Conservation (phyloP, 2,888 invertebrate genomes). For the Eristalinus sepulchralis region DNA sequence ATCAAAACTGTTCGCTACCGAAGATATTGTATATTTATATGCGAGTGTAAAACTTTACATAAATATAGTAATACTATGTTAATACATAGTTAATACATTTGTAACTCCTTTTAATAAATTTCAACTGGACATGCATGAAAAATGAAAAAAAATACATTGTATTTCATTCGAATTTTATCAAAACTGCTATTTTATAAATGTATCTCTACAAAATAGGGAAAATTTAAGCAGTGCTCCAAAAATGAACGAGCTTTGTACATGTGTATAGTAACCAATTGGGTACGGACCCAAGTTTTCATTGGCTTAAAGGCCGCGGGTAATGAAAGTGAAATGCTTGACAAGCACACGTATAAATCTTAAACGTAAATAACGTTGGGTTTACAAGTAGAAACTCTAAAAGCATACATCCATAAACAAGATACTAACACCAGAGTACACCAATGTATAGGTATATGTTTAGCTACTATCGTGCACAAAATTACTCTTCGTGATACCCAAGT, state of each 20-base stretch:
- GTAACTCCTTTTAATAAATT: no score
- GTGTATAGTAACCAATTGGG: neutral
- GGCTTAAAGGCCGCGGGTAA: neutral
- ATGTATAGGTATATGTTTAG: neutral
- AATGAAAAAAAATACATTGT: no score
- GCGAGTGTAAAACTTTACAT: no score
- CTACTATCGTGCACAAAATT: neutral
- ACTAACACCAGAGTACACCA: neutral
- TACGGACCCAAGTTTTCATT: neutral
- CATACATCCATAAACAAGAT: neutral
- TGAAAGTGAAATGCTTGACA: slow-evolving; percentile 2
- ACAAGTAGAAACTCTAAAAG: neutral
- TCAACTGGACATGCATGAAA: no score
- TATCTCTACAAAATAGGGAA: no score
- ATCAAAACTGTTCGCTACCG: no score
- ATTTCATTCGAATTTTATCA: no score
- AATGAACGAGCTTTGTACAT: neutral
- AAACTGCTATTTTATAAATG: no score
- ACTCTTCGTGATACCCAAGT: neutral
- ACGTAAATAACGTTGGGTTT: neutral
- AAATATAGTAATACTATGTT: no score
- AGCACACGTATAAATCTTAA: slow-evolving; percentile 9
- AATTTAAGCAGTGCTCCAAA: no score
- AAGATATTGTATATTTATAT: no score
- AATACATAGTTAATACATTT: no score